Evolutionary conservation across 2,797 vertebrate genomes (phyloP), one percentile per base, ranked within the genome.

Genomic region (Cyprinodon diabolis): DNA sequence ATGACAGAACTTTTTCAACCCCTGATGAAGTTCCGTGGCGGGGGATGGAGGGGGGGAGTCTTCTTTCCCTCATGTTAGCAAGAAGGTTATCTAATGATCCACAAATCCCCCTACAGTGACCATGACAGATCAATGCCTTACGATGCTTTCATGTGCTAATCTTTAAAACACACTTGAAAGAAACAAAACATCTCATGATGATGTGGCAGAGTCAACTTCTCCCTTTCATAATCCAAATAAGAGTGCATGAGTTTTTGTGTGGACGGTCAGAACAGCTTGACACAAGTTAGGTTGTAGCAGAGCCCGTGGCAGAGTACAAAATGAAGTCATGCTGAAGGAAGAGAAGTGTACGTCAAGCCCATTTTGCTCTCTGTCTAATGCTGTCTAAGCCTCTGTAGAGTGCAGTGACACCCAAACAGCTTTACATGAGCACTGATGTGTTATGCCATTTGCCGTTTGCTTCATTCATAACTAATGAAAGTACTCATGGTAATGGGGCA

Each of bases 391-490:
- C 84, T 30, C 72, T 88, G 87, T 77, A 54, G 85, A 77, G 83
- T 71, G 77, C 87, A 68, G 86, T 89, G 92, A 93, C 91, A 91
- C 89, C 93, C 92, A 93, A 93, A 92, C 82, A 67, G 89, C 90
- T 82, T 84, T 52, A 87, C 92, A 93, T 89, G 82, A 91, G 89
- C 45, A 13, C 84, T 91, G 91, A 94, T 93, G 81, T 84, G 89
- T 89, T 91, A 80, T 90, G 92, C 90, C 90, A 86, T 91, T 90
- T 89, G 82, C 86, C 80, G 84, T 93, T 91, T 82, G 90, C 91
- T 89, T 94, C 91, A 92, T 94, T 89, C 91, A 92, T 94, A 93
- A 94, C 90, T 92, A 87, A 90, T 90, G 89, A 90, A 90, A 88
- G 91, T 90, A 86, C 91, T 92, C 88, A 74, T 84, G 86, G 84